phyloP scores from a whole-genome alignment of 2,888 invertebrate genomes.

The Nymphalis urticae region DNA sequence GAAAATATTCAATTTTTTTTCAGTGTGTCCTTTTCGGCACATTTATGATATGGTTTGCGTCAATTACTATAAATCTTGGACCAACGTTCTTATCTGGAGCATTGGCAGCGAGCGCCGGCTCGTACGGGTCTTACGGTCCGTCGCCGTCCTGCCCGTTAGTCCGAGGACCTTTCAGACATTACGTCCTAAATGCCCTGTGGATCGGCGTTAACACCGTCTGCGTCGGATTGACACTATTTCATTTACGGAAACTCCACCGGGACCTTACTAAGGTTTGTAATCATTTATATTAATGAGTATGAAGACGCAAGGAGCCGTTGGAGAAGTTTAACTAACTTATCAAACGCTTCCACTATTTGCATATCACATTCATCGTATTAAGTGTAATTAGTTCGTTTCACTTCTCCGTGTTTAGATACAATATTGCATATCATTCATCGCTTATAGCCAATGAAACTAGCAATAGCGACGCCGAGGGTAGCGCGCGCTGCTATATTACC shows the following conservation, averaged over 20 bases:
- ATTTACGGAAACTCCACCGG: slow-evolving; percentile 90
- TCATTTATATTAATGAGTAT: slow-evolving; percentile 6
- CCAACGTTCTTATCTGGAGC: slow-evolving; percentile 93
- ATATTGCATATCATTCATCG: slow-evolving; percentile 55
- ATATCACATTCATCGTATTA: slow-evolving; percentile 34
- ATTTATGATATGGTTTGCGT: slow-evolving; percentile 96
- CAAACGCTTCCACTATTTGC: slow-evolving; percentile 23
- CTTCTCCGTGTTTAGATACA: slow-evolving; percentile 59
- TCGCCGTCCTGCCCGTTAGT: slow-evolving; percentile 92
- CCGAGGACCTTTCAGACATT: slow-evolving; percentile 93
- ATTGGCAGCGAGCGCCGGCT: slow-evolving; percentile 89
- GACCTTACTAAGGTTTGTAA: slow-evolving; percentile 86
- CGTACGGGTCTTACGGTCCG: slow-evolving; percentile 84
- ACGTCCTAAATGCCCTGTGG: slow-evolving; percentile 95
- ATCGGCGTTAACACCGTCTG: slow-evolving; percentile 93
- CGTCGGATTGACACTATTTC: slow-evolving; percentile 90
- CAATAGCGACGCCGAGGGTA: slow-evolving; percentile 55
- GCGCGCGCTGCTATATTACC: slow-evolving; percentile 55
- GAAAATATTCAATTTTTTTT: slow-evolving; percentile 44
- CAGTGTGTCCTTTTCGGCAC: slow-evolving; percentile 95
- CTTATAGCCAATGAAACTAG: slow-evolving; percentile 53
- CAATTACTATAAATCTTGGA: slow-evolving; percentile 93
- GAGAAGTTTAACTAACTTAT: slow-evolving; percentile 33
- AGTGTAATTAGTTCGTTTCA: slow-evolving; percentile 34
- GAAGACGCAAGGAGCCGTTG: slow-evolving; percentile 10